These are phyloP conservation scores for Carposina sasakii DNA, from an alignment of 1,140 invertebrate species.

Conservation along the genomic window DNA sequence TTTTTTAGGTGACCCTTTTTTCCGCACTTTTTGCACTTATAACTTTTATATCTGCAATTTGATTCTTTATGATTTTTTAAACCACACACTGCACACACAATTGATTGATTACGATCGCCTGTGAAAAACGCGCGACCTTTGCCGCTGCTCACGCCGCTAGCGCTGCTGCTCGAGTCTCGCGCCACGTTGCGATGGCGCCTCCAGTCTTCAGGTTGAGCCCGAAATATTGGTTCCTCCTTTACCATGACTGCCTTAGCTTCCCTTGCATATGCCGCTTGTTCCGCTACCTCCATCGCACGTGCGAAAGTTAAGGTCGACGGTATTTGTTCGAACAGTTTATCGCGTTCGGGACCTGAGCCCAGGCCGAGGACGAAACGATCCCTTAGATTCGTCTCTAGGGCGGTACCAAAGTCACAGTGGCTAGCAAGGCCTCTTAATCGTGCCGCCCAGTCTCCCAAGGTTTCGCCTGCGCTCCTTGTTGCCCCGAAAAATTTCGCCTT, in stretches of 20 bases:
- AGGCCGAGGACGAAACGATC: slow-evolving; percentile 16
- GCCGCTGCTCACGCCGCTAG: background rate
- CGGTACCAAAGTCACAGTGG: slow-evolving; percentile 9
- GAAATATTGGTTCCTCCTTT: slow-evolving; percentile 6
- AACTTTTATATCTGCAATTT: slow-evolving; percentile 1
- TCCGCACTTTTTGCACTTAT: slow-evolving; percentile 3
- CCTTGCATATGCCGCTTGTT: slow-evolving; percentile 2
- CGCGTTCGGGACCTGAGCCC: slow-evolving; percentile 10
- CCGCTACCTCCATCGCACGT: slow-evolving; percentile 3
- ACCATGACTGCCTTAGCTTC: background rate
- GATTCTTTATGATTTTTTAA: background rate
- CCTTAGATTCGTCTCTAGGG: slow-evolving; percentile 8
- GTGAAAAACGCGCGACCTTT: background rate
- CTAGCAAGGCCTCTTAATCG: slow-evolving; percentile 13
- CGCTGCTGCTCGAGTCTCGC: background rate
- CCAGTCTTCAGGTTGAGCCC: background rate
- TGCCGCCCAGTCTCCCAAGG: slow-evolving; percentile 16
- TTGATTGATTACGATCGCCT: background rate
- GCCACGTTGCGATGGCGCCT: background rate
- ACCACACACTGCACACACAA: background rate
- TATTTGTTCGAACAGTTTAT: slow-evolving; percentile 10
- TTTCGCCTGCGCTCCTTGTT: slow-evolving; percentile 6
- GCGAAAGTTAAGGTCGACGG: background rate
- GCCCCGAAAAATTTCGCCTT: slow-evolving; percentile 14
- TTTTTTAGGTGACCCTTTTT: slow-evolving; percentile 7